Conservation (phyloP, 2,797 vertebrate genomes). For the Mormyrops boulengeri region DNA sequence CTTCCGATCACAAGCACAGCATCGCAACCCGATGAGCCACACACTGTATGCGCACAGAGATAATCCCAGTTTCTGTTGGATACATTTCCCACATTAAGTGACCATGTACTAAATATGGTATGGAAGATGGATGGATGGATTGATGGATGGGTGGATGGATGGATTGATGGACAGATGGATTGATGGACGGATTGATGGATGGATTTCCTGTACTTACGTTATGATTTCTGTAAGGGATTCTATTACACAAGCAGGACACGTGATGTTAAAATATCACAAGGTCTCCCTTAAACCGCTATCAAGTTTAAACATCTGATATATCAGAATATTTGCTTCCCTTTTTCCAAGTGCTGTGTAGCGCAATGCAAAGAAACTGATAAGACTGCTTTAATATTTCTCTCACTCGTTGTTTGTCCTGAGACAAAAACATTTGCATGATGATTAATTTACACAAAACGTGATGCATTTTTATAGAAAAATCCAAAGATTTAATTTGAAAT, state of each 20-base stretch:
- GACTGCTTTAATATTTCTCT: background rate
- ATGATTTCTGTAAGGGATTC: background rate
- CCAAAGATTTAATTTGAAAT: background rate
- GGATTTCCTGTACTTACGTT: background rate
- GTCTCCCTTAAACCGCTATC: background rate
- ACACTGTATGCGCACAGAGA: background rate
- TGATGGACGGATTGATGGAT: background rate
- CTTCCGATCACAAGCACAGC: background rate
- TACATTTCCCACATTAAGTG: background rate
- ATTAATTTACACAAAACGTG: background rate
- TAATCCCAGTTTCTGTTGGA: background rate
- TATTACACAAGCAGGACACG: background rate
- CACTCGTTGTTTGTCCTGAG: background rate
- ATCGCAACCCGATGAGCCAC: background rate
- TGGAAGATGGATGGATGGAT: background rate
- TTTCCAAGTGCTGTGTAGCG: background rate
- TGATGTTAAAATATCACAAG: background rate
- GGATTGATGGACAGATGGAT: background rate
- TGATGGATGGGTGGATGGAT: background rate
- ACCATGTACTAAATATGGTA: background rate
- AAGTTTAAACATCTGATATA: background rate
- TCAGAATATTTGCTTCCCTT: background rate
- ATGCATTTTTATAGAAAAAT: background rate
- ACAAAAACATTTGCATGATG: background rate
- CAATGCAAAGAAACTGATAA: background rate